phyloP scores from a whole-genome alignment of 2,113 vertebrate species.

The Cromileptes altivelis region DNA sequence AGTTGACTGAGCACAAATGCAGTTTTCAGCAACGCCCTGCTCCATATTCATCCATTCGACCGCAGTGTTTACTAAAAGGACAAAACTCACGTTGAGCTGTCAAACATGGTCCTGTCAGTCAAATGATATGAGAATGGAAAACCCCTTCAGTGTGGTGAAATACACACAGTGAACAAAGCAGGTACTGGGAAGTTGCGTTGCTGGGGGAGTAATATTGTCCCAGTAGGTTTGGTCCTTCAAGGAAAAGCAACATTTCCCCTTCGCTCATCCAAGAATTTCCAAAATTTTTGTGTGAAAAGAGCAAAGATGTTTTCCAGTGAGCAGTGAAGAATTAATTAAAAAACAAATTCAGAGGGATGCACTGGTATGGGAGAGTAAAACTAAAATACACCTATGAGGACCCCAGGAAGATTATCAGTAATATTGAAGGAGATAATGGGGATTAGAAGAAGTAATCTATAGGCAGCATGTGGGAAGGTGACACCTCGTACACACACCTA shows the following conservation, averaged over 20 bases:
- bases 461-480: neutral
- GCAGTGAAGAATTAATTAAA: neutral
- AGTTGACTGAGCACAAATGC: neutral
- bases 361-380: neutral
- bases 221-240: neutral
- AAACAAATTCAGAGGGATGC: neutral
- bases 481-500: neutral
- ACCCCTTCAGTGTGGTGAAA: slow-evolving; percentile 28
- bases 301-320: neutral
- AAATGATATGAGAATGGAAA: slow-evolving; percentile 46
- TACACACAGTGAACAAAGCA: slow-evolving; percentile 51
- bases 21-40: neutral
- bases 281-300: neutral
- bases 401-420: neutral
- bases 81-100: slow-evolving; percentile 30
- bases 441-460: neutral
- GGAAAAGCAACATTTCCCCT: neutral
- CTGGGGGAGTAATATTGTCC: slow-evolving; percentile 14
- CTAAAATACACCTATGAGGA: neutral
- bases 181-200: slow-evolving; percentile 32
- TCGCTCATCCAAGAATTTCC: neutral
- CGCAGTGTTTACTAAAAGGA: slow-evolving; percentile 42
- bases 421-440: neutral
- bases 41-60: slow-evolving; percentile 19
- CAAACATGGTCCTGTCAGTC: slow-evolving; percentile 30